A percentile compares a stretch with the other conserved stretches of the same genome.
phyloP scores from a whole-genome alignment of 1,140 invertebrate species.

The Orius laevigatus region DNA sequence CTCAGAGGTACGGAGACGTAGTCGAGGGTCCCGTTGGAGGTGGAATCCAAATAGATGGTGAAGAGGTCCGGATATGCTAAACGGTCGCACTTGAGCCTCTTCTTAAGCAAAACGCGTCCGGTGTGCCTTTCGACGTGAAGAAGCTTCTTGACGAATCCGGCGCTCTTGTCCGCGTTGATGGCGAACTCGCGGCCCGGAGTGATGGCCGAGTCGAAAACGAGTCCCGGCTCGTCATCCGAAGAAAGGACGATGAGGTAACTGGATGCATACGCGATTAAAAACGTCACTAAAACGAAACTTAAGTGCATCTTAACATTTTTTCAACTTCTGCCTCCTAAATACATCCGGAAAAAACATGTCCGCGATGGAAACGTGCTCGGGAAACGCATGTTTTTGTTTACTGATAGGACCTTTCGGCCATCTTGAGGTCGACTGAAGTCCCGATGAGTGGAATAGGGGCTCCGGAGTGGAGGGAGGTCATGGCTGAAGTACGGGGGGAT shows the following conservation, averaged over 20 bases:
- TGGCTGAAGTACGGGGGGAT: too few species aligned
- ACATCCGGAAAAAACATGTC: too few species aligned
- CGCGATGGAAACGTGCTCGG: too few species aligned
- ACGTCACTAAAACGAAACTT: not conserved
- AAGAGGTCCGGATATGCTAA: constrained; percentile 68
- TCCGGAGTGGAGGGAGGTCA: too few species aligned
- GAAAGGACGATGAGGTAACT: constrained; percentile 52
- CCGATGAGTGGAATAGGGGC: too few species aligned
- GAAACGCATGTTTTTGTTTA: too few species aligned
- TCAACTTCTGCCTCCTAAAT: too few species aligned
- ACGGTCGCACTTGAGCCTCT: constrained; percentile 56
- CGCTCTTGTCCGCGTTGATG: constrained; percentile 58
- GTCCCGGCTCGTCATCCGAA: constrained; percentile 44
- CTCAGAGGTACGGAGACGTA: constrained; percentile 67
- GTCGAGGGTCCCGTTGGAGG: constrained; percentile 61
- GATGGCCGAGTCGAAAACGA: constrained; percentile 64
- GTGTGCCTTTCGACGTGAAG: constrained; percentile 54
- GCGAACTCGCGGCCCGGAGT: constrained; percentile 38
- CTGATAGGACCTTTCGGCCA: too few species aligned
- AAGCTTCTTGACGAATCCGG: constrained; percentile 60
- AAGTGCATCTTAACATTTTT: constrained; percentile 1
- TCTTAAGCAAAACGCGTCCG: constrained; percentile 56
- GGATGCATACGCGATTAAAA: not conserved
- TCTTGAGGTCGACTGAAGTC: too few species aligned
- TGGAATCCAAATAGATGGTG: constrained; percentile 71